A percentile compares a stretch with the other conserved stretches of the same genome.
phyloP scores from a whole-genome alignment of 2,113 vertebrate genomes.

The Acanthochromis polyacanthus region DNA sequence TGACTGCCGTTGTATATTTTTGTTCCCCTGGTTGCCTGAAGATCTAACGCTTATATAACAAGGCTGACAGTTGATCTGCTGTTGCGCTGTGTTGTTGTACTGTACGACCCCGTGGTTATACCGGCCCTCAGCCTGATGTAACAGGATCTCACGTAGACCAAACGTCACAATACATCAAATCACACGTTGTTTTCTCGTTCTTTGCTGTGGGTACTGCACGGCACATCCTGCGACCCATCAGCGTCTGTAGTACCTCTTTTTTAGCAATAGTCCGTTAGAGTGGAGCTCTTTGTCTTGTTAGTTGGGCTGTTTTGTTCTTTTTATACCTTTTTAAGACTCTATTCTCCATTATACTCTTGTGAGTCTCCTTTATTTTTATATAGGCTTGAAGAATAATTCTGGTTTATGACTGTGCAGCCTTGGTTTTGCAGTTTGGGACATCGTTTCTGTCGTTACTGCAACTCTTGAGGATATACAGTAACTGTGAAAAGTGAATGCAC shows the following conservation, averaged over 20 bases:
- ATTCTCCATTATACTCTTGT: background rate
- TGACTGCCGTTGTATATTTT: slow-evolving; percentile 51
- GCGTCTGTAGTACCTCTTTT: slow-evolving; percentile 12
- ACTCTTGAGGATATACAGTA: no score
- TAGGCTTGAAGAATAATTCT: background rate
- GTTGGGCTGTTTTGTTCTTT: background rate
- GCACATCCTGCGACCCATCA: slow-evolving; percentile 30
- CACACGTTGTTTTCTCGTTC: slow-evolving; percentile 55
- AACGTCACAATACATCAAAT: slow-evolving; percentile 71
- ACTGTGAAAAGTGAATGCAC: no score
- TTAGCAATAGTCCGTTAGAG: background rate
- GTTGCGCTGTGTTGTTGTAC: slow-evolving; percentile 48
- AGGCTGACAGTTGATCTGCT: slow-evolving; percentile 54
- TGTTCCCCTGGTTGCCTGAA: slow-evolving; percentile 47
- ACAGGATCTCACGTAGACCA: slow-evolving; percentile 50
- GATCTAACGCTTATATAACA: slow-evolving; percentile 66
- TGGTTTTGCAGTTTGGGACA: background rate
- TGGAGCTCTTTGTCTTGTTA: background rate
- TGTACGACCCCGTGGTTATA: slow-evolving; percentile 46
- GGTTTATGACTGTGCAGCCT: background rate
- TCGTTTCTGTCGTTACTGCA: background rate
- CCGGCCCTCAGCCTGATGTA: slow-evolving; percentile 50
- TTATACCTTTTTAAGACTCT: background rate
- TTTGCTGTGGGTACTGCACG: slow-evolving; percentile 58
- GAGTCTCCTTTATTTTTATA: background rate